These are phyloP conservation scores for Steatornis caripensis DNA, from an alignment of 2,113 vertebrate genomes.

Conservation along the genomic window DNA sequence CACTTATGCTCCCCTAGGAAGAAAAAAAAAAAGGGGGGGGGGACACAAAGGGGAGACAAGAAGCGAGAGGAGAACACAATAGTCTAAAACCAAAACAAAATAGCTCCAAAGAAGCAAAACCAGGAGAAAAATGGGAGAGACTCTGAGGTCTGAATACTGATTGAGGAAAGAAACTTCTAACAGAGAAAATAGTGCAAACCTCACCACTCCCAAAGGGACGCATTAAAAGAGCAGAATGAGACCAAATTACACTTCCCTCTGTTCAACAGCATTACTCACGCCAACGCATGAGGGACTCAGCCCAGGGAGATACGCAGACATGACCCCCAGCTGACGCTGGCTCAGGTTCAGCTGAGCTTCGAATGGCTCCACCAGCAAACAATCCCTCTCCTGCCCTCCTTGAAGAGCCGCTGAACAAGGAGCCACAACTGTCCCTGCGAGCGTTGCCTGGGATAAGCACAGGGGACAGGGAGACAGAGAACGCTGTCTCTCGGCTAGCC, in stretches of 20 bases:
- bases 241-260: background rate
- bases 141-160: background rate
- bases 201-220: background rate
- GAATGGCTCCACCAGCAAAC: accelerated
- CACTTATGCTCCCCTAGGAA: background rate
- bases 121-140: background rate
- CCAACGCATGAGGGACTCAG: background rate
- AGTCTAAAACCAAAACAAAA: background rate
- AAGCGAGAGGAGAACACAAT: background rate
- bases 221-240: background rate
- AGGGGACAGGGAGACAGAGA: background rate
- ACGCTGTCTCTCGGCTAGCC: background rate
- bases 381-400: background rate
- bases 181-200: background rate
- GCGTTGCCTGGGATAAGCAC: background rate
- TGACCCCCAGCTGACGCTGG: background rate
- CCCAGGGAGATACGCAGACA: background rate
- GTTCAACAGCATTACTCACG: background rate
- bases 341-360: background rate
- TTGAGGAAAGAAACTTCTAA: background rate
- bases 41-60: background rate
- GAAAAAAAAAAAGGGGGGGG: accelerated
- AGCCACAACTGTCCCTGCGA: background rate
- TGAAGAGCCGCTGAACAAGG: background rate
- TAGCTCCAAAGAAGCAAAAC: background rate